Evolutionary conservation across 1,140 invertebrate genomes (phyloP).

Genomic region (Lepidurus arcticus): DNA sequence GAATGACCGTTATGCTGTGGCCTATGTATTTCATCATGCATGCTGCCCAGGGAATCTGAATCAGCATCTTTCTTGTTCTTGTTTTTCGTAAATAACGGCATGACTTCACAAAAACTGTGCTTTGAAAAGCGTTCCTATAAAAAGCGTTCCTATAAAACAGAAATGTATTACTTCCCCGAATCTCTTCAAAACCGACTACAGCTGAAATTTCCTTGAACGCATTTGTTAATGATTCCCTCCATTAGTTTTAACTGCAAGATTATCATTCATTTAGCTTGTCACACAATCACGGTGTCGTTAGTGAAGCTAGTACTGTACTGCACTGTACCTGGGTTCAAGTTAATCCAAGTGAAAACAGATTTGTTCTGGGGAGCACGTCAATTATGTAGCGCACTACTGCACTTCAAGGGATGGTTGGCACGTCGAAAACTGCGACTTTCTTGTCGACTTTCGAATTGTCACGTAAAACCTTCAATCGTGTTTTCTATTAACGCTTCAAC

Average conservation of each 20-base stretch:
- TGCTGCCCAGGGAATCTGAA: not conserved
- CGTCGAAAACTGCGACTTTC: not conserved
- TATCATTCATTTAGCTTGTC: not conserved
- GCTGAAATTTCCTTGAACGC: no score
- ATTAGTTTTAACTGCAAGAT: not conserved
- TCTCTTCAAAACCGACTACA: no score
- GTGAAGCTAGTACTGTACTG: not conserved
- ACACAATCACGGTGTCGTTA: not conserved
- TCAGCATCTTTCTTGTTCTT: conserved; percentile 23
- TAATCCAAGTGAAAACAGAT: no score
- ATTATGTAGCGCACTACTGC: not conserved
- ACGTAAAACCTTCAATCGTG: not conserved
- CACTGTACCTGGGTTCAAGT: not conserved
- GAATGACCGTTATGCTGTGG: conserved; percentile 27
- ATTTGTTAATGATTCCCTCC: no score
- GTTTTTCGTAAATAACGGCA: conserved; percentile 26
- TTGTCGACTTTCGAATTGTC: not conserved
- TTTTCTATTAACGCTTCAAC: not conserved
- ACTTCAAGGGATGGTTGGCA: not conserved
- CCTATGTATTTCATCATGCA: conserved; percentile 8
- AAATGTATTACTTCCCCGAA: not conserved
- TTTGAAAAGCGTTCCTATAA: not conserved
- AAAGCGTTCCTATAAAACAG: not conserved
- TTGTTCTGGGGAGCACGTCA: no score
- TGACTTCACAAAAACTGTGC: not conserved